Base-by-base conservation (phyloP, 2,888 invertebrate species). In the Cephonodes hylas region DNA sequence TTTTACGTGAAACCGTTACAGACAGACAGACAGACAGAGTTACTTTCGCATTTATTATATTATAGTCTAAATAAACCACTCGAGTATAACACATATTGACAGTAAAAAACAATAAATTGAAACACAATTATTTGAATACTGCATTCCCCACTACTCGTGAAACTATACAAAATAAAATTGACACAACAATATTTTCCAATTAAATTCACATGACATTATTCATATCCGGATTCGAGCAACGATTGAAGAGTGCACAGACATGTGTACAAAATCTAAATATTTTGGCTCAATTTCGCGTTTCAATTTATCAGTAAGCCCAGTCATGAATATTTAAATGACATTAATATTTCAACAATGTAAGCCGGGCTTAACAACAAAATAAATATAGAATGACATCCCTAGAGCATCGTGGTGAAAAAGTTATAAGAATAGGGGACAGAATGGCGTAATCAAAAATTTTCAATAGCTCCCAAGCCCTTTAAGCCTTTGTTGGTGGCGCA, bases 381-480 rank as follows among this genome's bases (percentile, higher is more conserved):
- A 38, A 3, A n/a, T 38, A 38, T 38, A 38, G n/a, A 38, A 38
- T 38, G 38, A 38, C 38, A 38, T 38, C 38, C 38, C 38, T 10
- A n/a, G 38, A 38, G 38, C 38, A 38, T 38, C 38, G 38, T 38
- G 1, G 13, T 38, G 38, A 38, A 38, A n/a, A 38, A 38, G 38
- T 38, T 38, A 38, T 38, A n/a, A 38, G n/a, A 38, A n/a, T n/a
- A 4, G 38, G 3, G 3, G 3, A n/a, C n/a, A n/a, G n/a, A 38
- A 38, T 38, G 38, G 38, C n/a, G n/a, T 38, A 83, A 84, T 85
- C 84, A 84, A 81, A 83, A 79, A 68, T 80, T 75, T 75, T 65
- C 72, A 38, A 10, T 38, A n/a, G 38, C 38, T 38, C 38, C 38
- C n/a, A 4, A 38, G n/a, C 4, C 38, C 38, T 38, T n/a, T 38